Conservation (phyloP, 1,140 invertebrate genomes). For the Yoshiicerus persimilis region DNA sequence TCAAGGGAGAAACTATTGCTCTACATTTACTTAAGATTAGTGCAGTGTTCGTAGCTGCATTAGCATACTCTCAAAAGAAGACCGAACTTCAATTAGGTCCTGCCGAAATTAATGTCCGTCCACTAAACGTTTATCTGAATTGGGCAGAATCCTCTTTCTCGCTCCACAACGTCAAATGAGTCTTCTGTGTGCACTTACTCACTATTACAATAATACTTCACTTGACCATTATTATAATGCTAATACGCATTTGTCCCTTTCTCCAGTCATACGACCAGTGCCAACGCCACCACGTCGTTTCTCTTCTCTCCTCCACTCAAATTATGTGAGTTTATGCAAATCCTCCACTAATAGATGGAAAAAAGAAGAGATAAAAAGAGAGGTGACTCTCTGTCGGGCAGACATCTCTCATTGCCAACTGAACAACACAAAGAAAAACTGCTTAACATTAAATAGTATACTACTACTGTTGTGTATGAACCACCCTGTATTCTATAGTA, state of each 20-base stretch:
- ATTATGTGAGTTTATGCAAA: neutral
- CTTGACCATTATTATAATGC: no score
- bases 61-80: neutral
- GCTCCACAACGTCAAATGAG: no score
- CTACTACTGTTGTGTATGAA: no score
- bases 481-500: no score
- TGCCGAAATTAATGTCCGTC: neutral
- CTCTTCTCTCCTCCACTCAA: neutral
- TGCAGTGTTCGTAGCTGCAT: neutral
- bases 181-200: neutral
- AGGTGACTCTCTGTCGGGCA: neutral
- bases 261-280: neutral
- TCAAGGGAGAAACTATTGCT: neutral
- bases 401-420: neutral
- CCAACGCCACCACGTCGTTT: neutral
- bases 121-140: neutral
- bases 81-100: constrained; percentile 4
- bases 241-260: no score
- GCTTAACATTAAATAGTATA: no score
- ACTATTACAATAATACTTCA: neutral
- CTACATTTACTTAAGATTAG: neutral
- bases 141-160: neutral
- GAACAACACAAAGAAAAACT: neutral
- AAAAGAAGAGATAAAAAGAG: neutral
- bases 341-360: neutral